These are phyloP conservation scores for Ictalurus furcatus DNA, from an alignment of 2,113 vertebrate species.

Conservation along the genomic window DNA sequence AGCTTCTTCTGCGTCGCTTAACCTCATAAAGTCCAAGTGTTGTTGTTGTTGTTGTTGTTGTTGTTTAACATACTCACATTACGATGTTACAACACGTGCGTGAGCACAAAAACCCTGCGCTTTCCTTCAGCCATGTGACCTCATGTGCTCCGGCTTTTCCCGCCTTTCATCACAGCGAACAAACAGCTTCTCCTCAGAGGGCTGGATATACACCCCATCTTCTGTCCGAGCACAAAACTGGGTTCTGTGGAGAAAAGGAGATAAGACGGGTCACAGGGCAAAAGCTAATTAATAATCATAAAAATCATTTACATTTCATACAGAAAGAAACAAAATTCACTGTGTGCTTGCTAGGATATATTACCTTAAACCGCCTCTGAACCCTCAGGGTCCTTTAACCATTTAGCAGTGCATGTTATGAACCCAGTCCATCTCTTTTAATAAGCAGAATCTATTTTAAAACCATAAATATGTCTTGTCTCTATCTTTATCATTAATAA, in stretches of 20 bases:
- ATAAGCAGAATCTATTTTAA: background rate
- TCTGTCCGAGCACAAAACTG: conserved; percentile 80
- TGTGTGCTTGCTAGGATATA: background rate
- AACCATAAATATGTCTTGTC: background rate
- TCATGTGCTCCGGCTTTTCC: conserved; percentile 17
- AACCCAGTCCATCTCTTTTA: background rate
- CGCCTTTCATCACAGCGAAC: conserved; percentile 77
- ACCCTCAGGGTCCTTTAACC: background rate
- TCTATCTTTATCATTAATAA: background rate
- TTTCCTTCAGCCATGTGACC: background rate
- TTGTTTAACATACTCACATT: background rate
- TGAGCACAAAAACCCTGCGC: too few relatives aligned
- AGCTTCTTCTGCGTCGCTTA: background rate
- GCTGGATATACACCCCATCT: conserved; percentile 72
- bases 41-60: background rate
- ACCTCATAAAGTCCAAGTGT: background rate
- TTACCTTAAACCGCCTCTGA: background rate
- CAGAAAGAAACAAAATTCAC: background rate
- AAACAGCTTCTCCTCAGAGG: conserved; percentile 80
- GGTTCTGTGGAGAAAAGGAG: conserved; percentile 69
- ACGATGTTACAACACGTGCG: background rate
- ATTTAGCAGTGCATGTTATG: background rate
- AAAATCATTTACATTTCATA: background rate
- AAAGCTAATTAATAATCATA: background rate
- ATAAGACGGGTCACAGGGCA: background rate